These are phyloP conservation scores for Myotis yumanensis DNA, from an alignment of 2,113 vertebrate species.

Conservation along the genomic window DNA sequence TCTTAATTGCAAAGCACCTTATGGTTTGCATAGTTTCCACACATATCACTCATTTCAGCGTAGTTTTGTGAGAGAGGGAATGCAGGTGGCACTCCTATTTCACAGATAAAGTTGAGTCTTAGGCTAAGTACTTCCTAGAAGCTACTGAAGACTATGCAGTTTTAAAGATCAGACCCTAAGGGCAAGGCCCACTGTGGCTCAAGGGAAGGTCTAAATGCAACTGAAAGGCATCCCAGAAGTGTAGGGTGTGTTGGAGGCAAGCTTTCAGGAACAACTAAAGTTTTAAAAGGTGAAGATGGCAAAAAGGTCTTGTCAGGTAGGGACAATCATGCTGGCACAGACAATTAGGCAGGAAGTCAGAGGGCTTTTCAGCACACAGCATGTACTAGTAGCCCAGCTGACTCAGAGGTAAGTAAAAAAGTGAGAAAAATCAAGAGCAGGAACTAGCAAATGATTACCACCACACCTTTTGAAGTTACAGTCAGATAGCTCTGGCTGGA, in stretches of 20 bases:
- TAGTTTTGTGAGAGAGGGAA: neutral
- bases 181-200: neutral
- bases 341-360: neutral
- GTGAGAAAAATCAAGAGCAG: neutral
- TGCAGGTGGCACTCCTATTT: neutral
- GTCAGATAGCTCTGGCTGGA: neutral
- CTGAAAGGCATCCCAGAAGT: neutral
- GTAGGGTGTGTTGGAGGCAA: neutral
- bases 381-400: neutral
- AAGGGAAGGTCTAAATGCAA: neutral
- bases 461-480: neutral
- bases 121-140: neutral
- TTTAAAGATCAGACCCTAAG: neutral
- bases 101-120: neutral
- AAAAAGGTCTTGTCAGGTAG: neutral
- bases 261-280: neutral
- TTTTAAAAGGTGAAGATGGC: neutral
- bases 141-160: neutral
- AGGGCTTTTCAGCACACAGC: neutral
- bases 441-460: neutral
- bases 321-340: neutral
- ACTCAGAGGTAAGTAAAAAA: neutral
- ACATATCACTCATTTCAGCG: neutral
- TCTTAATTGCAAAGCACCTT: constrained; percentile 22
- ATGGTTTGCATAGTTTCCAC: neutral